These are phyloP conservation scores for Drosophila ironensis DNA, from an alignment of 1,140 invertebrate species.

Conservation along the genomic window DNA sequence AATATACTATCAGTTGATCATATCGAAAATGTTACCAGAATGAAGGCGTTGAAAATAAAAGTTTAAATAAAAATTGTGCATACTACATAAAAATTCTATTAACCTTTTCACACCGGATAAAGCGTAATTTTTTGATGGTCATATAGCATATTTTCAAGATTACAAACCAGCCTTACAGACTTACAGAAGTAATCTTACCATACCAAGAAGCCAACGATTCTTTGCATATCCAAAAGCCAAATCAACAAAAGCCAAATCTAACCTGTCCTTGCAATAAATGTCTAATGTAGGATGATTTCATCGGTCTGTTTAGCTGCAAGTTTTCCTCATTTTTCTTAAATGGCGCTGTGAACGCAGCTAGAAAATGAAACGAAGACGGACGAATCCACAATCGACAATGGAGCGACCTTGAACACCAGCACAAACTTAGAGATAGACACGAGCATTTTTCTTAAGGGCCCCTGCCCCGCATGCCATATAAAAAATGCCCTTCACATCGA, in stretches of 20 bases:
- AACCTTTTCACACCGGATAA: too few relatives aligned
- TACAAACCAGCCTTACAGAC: too few relatives aligned
- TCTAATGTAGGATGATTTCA: conserved; percentile 39
- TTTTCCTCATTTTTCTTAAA: conserved; percentile 20
- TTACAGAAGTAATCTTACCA: too few relatives aligned
- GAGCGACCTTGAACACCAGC: conserved; percentile 34
- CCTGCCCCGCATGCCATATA: neutral
- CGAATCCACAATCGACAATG: conserved; percentile 27
- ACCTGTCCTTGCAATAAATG: conserved; percentile 33
- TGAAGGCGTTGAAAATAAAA: too few relatives aligned
- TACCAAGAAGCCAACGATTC: too few relatives aligned
- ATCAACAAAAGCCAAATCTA: neutral
- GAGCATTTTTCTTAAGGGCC: conserved; percentile 31
- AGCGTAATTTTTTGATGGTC: conserved; percentile 2
- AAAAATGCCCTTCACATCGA: conserved; percentile 38
- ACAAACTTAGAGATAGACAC: neutral
- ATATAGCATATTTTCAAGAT: too few relatives aligned
- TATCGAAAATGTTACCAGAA: too few relatives aligned
- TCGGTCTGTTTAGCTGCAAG: conserved; percentile 40
- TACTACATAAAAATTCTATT: too few relatives aligned
- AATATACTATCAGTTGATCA: too few relatives aligned
- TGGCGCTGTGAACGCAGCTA: conserved; percentile 29
- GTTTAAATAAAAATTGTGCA: too few relatives aligned
- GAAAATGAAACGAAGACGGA: conserved; percentile 10
- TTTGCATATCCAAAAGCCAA: neutral